A percentile compares a stretch with the other conserved stretches of the same genome.
Evolutionary conservation across 2,113 vertebrate genomes (phyloP).

Genomic region (Actenoides hombroni): DNA sequence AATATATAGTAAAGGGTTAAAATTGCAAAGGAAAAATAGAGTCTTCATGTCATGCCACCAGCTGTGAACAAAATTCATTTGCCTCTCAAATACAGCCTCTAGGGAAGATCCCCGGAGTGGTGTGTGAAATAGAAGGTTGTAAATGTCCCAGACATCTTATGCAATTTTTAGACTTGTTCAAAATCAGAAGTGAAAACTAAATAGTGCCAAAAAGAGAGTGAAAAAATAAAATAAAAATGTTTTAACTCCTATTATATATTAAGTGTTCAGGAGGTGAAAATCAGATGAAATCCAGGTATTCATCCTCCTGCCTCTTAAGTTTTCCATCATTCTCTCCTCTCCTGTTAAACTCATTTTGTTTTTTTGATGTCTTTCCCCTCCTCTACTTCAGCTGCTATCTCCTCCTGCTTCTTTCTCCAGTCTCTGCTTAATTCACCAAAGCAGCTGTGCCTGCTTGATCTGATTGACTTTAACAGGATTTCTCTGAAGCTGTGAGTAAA

Average conservation of each 20-base stretch:
- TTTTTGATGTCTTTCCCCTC: not conserved
- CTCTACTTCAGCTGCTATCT: not conserved
- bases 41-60: not conserved
- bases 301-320: not conserved
- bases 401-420: not conserved
- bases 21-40: not conserved
- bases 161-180: not conserved
- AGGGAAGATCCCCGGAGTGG: not conserved
- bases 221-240: not conserved
- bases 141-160: conserved; percentile 27
- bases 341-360: not conserved
- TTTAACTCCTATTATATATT: not conserved
- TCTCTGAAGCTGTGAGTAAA: conserved; percentile 29
- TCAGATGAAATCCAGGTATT: not conserved
- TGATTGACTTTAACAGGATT: conserved; percentile 45
- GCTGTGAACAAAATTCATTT: conserved; percentile 55
- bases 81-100: conserved; percentile 23
- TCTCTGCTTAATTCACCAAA: conserved; percentile 27
- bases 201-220: not conserved
- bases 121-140: conserved; percentile 6
- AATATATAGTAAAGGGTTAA: not conserved
- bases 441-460: conserved; percentile 16
- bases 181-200: conserved; percentile 10
- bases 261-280: not conserved
- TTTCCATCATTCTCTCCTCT: not conserved